phyloP scores from a whole-genome alignment of 2,797 vertebrate species.

The Steatocranus sp. region DNA sequence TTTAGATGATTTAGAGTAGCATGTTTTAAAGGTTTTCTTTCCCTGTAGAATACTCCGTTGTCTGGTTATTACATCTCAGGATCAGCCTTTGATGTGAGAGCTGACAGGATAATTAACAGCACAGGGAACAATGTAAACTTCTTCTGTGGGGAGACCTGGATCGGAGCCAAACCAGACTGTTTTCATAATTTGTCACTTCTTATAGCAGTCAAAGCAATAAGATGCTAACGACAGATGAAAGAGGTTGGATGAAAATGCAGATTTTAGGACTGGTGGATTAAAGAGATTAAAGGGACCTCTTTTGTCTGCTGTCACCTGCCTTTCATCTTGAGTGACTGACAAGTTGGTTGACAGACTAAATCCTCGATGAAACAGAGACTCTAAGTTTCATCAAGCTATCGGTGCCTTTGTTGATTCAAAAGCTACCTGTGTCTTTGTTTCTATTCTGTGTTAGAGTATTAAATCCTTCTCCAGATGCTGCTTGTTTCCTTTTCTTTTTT shows the following conservation, averaged over 20 bases:
- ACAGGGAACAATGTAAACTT: not conserved
- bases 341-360: conserved; percentile 32
- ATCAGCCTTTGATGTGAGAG: conserved; percentile 3
- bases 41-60: not conserved
- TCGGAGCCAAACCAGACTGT: not conserved
- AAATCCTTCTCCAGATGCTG: not conserved
- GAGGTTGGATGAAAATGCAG: not conserved
- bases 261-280: conserved; percentile 10
- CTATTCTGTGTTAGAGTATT: conserved; percentile 3
- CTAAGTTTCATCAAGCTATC: conserved; percentile 20
- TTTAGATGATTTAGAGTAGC: not conserved
- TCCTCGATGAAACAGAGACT: not conserved
- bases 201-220: not conserved
- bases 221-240: conserved; percentile 5
- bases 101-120: conserved; percentile 9
- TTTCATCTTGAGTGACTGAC: not conserved
- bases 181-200: conserved; percentile 23
- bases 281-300: conserved; percentile 11
- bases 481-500: not conserved
- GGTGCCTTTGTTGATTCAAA: not conserved
- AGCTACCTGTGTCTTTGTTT: not conserved
- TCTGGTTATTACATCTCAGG: not conserved
- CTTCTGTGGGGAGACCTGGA: conserved; percentile 9
- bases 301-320: conserved; percentile 7
- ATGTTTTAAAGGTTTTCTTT: not conserved